A percentile compares a stretch with the other conserved stretches of the same genome.
Evolutionary conservation across 2,797 vertebrate species (phyloP).

Genomic region (Clarias platycephalus): DNA sequence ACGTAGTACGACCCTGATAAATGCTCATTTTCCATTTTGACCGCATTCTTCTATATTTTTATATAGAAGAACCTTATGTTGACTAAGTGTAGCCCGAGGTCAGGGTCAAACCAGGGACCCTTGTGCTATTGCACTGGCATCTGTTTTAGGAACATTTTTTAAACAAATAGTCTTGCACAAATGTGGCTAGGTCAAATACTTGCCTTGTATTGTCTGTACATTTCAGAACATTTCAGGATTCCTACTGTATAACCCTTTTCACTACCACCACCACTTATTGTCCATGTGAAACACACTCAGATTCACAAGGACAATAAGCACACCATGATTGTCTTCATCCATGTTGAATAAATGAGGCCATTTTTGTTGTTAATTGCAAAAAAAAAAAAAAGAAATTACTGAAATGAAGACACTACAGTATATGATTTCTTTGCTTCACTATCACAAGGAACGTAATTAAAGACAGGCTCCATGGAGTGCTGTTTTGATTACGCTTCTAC

Average conservation of each 20-base stretch:
- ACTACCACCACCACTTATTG: too few species aligned
- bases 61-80: too few species aligned
- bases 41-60: too few species aligned
- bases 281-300: background rate
- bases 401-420: background rate
- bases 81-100: background rate
- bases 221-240: background rate
- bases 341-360: background rate
- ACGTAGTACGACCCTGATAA: too few species aligned
- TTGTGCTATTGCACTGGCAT: too few species aligned
- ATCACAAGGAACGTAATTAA: constrained; percentile 15
- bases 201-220: background rate
- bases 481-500: constrained; percentile 14
- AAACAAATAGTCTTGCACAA: background rate
- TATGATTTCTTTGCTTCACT: background rate
- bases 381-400: background rate
- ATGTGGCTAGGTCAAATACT: background rate
- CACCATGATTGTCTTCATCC: too few species aligned
- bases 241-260: too few species aligned
- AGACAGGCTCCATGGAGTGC: background rate
- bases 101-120: background rate
- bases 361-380: background rate
- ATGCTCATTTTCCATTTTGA: too few species aligned
- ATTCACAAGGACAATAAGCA: too few species aligned
- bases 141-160: too few species aligned